Evolutionary conservation across 2,888 invertebrate species (phyloP).

Genomic region (Leucozona laternaria): DNA sequence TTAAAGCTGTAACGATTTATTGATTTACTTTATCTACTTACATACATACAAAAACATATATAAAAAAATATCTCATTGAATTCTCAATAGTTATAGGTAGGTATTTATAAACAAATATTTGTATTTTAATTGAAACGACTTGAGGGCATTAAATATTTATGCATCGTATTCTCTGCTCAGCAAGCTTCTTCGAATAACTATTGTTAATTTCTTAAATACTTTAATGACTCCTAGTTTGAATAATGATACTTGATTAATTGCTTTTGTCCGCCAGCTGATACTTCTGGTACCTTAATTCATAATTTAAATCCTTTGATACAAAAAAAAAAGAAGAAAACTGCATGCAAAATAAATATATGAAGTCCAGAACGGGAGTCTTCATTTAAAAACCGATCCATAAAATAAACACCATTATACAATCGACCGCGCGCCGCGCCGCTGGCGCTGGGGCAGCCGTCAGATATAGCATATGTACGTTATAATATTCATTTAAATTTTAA

Average conservation of each 20-base stretch:
- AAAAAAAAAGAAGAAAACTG: constrained; percentile 1
- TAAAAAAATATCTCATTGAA: neutral
- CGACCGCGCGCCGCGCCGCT: neutral
- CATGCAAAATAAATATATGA: constrained; percentile 14
- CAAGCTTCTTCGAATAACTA: constrained; percentile 10
- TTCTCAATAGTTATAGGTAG: constrained; percentile 1
- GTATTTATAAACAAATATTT: constrained; percentile 3
- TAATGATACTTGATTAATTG: constrained; percentile 43
- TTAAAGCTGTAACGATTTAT: constrained; percentile 9
- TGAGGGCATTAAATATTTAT: constrained; percentile 18
- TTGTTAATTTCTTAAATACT: constrained; percentile 25
- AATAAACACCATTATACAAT: constrained; percentile 41
- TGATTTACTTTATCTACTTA: neutral
- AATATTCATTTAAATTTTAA: constrained; percentile 68
- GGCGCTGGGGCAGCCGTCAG: neutral
- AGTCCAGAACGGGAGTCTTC: constrained; percentile 17
- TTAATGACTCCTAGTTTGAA: constrained; percentile 26
- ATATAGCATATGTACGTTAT: constrained; percentile 36
- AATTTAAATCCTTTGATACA: constrained; percentile 19
- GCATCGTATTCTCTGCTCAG: neutral
- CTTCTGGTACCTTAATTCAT: constrained; percentile 26
- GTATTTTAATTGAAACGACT: constrained; percentile 26
- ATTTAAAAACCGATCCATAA: constrained; percentile 18
- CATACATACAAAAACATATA: neutral
- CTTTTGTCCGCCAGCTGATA: constrained; percentile 2